These are phyloP conservation scores for Rhopalosiphum nymphaeae DNA, from an alignment of 2,888 invertebrate genomes.

Conservation along the genomic window DNA sequence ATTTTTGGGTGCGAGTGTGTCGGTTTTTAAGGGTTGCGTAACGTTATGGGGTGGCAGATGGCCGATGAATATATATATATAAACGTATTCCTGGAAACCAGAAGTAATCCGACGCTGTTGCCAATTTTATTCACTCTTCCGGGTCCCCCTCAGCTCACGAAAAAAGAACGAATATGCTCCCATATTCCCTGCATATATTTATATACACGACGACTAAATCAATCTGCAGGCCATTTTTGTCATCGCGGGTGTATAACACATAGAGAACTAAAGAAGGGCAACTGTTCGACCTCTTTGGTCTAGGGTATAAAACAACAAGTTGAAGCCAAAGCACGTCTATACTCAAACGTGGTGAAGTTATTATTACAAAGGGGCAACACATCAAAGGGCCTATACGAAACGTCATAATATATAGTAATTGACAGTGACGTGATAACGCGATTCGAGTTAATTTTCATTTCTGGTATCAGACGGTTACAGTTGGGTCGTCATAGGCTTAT, in stretches of 20 bases:
- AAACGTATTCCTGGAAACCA: slow-evolving; percentile 64
- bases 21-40: slow-evolving; percentile 65
- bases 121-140: slow-evolving; percentile 65
- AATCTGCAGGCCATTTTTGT: slow-evolving; percentile 45
- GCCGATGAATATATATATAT: slow-evolving; percentile 38
- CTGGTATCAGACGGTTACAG: background rate
- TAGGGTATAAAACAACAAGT: background rate
- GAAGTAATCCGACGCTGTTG: slow-evolving; percentile 64
- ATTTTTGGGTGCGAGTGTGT: slow-evolving; percentile 58
- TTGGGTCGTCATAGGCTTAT: background rate
- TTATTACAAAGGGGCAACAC: background rate
- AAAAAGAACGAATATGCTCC: background rate
- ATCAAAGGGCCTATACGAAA: background rate
- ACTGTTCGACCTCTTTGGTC: slow-evolving; percentile 21
- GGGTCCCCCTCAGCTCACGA: slow-evolving; percentile 46
- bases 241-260: background rate
- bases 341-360: slow-evolving; percentile 27
- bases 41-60: slow-evolving; percentile 65
- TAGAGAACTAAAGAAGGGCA: background rate
- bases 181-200: background rate
- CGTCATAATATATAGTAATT: background rate
- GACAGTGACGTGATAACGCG: slow-evolving; percentile 16
- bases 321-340: background rate
- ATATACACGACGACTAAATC: slow-evolving; percentile 12
- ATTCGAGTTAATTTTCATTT: background rate